Evolutionary conservation across 2,888 invertebrate species (phyloP).

Genomic region (Calliscelio sp.): DNA sequence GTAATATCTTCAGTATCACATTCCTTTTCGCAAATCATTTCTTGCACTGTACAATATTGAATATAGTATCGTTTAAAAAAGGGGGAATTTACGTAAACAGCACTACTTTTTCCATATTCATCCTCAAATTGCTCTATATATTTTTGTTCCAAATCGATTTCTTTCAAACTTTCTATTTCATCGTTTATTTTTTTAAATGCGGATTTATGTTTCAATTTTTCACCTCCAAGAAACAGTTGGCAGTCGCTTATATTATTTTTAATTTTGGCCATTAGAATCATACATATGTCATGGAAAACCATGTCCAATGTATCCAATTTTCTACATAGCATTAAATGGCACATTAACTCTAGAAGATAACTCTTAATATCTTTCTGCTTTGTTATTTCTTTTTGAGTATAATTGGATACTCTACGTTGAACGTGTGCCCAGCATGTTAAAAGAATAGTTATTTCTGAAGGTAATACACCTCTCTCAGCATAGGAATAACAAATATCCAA

Average conservation of each 20-base stretch:
- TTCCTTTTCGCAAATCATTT: background rate
- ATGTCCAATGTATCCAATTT: slow-evolving; percentile 42
- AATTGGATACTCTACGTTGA: slow-evolving; percentile 61
- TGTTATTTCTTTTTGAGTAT: slow-evolving; percentile 31
- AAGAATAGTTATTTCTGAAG: slow-evolving; percentile 19
- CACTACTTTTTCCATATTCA: background rate
- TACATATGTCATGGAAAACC: slow-evolving; percentile 60
- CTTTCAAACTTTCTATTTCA: slow-evolving; percentile 22
- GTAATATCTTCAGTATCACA: background rate
- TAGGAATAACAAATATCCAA: slow-evolving; percentile 44
- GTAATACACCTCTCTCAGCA: background rate
- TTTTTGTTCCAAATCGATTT: slow-evolving; percentile 8
- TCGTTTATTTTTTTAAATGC: slow-evolving; percentile 16
- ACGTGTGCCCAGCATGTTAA: slow-evolving; percentile 69
- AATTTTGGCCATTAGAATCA: too few species aligned
- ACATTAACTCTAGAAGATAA: slow-evolving; percentile 63
- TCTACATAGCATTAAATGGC: slow-evolving; percentile 52
- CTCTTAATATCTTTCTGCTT: slow-evolving; percentile 29
- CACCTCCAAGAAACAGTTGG: slow-evolving; percentile 34
- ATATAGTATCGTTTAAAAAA: slow-evolving; percentile 48
- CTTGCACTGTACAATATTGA: background rate
- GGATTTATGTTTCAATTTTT: slow-evolving; percentile 20
- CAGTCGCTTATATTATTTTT: slow-evolving; percentile 8
- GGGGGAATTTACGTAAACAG: slow-evolving; percentile 51
- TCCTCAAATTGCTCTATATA: slow-evolving; percentile 11